Conservation (phyloP, 2,797 vertebrate genomes). For the Micropoecilia bifurca region DNA sequence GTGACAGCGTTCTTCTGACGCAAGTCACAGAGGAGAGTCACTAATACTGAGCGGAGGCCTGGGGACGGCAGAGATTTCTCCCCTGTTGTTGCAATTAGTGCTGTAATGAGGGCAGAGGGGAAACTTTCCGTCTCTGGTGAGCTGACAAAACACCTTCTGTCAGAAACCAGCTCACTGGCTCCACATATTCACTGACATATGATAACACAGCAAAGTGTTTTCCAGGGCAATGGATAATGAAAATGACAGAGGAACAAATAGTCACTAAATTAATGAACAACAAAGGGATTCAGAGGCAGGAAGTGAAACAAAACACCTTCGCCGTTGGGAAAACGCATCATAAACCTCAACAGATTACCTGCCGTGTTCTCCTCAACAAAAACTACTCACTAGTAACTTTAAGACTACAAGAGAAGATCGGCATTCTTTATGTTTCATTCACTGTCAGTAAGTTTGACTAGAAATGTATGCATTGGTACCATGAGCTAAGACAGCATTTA, state of each 20-base stretch:
- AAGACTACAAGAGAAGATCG: conserved; percentile 5
- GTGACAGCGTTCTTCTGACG: conserved; percentile 59
- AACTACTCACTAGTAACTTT: conserved; percentile 26
- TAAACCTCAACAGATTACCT: conserved; percentile 35
- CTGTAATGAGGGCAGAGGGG: conserved; percentile 63
- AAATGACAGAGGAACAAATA: conserved; percentile 38
- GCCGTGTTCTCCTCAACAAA: conserved; percentile 11
- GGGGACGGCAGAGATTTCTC: conserved; percentile 29
- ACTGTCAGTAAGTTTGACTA: background rate
- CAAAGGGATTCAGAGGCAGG: conserved; percentile 52
- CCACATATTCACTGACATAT: conserved; percentile 6
- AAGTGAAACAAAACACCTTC: conserved; percentile 43
- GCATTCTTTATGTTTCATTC: background rate
- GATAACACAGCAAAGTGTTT: conserved; percentile 21
- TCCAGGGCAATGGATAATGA: conserved; percentile 55
- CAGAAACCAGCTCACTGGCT: conserved; percentile 39
- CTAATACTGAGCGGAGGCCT: conserved; percentile 9
- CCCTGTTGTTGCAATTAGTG: conserved; percentile 58
- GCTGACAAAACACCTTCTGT: conserved; percentile 39
- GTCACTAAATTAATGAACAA: conserved; percentile 55
- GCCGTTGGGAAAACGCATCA: conserved; percentile 36
- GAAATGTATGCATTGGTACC: background rate
- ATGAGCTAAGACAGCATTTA: background rate
- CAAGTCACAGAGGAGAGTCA: conserved; percentile 55
- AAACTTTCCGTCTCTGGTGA: conserved; percentile 32